Conservation (phyloP, 2,888 invertebrate species). For the Eucera pruinosa region DNA sequence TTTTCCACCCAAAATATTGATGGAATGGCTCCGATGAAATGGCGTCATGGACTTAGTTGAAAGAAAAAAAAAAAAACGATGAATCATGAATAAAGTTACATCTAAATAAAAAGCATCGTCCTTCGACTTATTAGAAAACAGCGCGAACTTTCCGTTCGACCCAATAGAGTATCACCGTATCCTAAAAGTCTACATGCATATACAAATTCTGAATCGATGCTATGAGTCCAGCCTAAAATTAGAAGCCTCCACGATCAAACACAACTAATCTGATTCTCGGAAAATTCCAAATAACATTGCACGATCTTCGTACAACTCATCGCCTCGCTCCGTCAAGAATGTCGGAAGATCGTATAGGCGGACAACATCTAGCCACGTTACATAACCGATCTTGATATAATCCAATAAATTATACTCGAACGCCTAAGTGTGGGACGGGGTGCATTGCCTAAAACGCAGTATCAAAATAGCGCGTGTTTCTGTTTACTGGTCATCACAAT, state of each 20-base stretch:
- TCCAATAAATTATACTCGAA: neutral
- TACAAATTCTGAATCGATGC: conserved; percentile 2
- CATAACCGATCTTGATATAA: conserved; percentile 3
- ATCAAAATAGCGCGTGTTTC: conserved; percentile 7
- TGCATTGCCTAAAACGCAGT: conserved; percentile 16
- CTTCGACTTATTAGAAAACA: too few species aligned
- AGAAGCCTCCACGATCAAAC: conserved; percentile 16
- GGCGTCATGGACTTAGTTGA: too few species aligned
- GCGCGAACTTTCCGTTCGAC: too few species aligned
- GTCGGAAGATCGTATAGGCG: conserved; percentile 8
- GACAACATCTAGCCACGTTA: neutral
- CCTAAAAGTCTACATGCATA: neutral
- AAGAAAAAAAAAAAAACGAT: too few species aligned
- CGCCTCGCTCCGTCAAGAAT: neutral
- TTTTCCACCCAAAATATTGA: too few species aligned
- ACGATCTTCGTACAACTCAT: conserved; percentile 1
- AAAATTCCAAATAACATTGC: conserved; percentile 24
- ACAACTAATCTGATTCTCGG: conserved; percentile 8
- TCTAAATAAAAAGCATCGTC: too few species aligned
- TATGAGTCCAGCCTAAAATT: conserved; percentile 15
- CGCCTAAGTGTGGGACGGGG: neutral
- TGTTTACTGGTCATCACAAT: neutral
- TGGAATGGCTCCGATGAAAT: too few species aligned
- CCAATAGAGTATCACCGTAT: neutral
- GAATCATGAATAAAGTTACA: too few species aligned